Base-by-base conservation (phyloP, 2,888 invertebrate species). In the Mechanitis messenoides region DNA sequence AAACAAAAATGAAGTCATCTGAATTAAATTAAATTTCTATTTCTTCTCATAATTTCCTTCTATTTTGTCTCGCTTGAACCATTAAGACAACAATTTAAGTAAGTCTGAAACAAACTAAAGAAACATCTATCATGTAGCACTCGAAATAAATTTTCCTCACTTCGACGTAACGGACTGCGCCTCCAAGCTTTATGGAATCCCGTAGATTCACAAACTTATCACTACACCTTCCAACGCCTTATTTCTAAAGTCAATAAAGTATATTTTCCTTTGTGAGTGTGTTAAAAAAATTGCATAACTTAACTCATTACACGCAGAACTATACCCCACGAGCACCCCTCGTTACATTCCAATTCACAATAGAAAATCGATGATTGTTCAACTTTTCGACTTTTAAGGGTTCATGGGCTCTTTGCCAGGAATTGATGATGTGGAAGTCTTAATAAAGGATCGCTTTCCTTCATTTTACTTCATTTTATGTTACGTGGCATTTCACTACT, bases 251-350 rank as follows among this genome's bases (percentile, higher is more conserved):
- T 3, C 1, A 2, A 28, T 61, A 67, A 56, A 54, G 63, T 53
- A 45, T 33, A 53, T 7, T 50, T 59, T 65, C 31, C 33, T 7
- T 1, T 31, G 2, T 7, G n/a, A 33, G 35, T 7, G 45, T 12
- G 33, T 12, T 11, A 59, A 5, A 11, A 56, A 58, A 53, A 47
- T 55, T 66, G 70, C 65, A 61, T 65, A 74, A 75, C 70, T 74
- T 75, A 73, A 73, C 76, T 75, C 75, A 76, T 75, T 75, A 75
- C 76, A 69, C 67, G 72, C 74, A 72, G 71, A 74, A 75, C 75
- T 76, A 75, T 76, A 70, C 70, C 69, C 68, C 72, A 62, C 61
- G 60, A 61, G 57, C 62, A 66, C 65, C 65, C 72, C 71, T 68
- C 67, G 64, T 68, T 68, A 70, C 74, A 75, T 72, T 72, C 68